Evolutionary conservation across 2,888 invertebrate species (phyloP).

Genomic region (Poecilobothrus nobilitatus): DNA sequence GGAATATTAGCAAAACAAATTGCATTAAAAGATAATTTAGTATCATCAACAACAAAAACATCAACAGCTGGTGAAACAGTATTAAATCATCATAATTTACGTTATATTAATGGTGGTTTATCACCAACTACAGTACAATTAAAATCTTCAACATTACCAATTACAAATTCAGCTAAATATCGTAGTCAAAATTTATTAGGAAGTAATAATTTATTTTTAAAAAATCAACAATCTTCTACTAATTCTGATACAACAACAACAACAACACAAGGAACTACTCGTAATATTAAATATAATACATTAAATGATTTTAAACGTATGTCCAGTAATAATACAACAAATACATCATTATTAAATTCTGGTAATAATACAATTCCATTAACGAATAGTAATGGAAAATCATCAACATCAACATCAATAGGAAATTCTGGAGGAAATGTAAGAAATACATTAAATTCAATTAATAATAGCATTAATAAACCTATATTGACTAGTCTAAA

Average conservation of each 20-base stretch:
- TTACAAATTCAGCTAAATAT: conserved; percentile 14
- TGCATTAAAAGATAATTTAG: conserved; percentile 21
- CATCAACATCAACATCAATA: conserved; percentile 9
- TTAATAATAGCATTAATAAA: conserved; percentile 12
- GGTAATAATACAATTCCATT: conserved; percentile 15
- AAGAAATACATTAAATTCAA: conserved; percentile 10
- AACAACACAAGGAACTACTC: conserved; percentile 2
- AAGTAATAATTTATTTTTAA: conserved; percentile 7
- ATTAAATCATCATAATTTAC: background rate
- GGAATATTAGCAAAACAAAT: conserved; percentile 25
- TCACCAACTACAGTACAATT: conserved; percentile 8
- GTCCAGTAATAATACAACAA: background rate
- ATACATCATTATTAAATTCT: background rate
- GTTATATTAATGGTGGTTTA: background rate
- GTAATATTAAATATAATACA: conserved; percentile 21
- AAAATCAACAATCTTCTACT: background rate
- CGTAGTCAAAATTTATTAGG: background rate
- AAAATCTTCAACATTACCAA: conserved; percentile 20
- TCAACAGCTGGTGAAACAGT: conserved; percentile 12
- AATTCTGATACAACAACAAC: background rate
- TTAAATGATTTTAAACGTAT: conserved; percentile 22
- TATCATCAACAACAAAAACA: conserved; percentile 17
- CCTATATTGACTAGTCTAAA: conserved; percentile 11
- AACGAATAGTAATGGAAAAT: conserved; percentile 16
- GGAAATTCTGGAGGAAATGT: background rate